Evolutionary conservation across 2,888 invertebrate species (phyloP), one percentile per base, ranked within the genome.

Genomic region (Apodemia duryi): DNA sequence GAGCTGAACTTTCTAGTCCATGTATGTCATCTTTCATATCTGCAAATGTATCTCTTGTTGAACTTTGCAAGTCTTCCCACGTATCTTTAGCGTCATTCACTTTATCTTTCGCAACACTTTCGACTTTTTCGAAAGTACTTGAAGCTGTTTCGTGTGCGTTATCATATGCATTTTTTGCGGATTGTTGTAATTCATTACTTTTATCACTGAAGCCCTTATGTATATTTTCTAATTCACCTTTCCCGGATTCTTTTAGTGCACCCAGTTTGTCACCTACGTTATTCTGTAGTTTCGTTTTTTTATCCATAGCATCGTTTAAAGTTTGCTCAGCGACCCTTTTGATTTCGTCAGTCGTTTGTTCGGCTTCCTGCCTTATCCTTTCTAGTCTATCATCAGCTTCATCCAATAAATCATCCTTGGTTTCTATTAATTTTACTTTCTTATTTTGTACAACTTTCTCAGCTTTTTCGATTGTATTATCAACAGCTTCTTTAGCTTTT

Each of bases 21-120:
- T 84, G 79, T n/a, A 82, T 81, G 67, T 91, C 90, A 68, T 91
- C 90, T 68, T 77, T 84, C 67, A 86, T 79, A 60, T 84, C 86
- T 11, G 90, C 91, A 73, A 77, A 90, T 29, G 91, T 91, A 66
- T 91, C 91, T n/a, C 86, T 75, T 11, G 89, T 82, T 11, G 88
- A 87, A 73, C 88, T 89, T 67, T 90, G 88, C 69, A 89, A 72
- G 70, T 89, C 89, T 65, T 91, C 90, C 85, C 86, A 90, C 4
- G 81, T 82, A 66, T 88, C 84, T 69, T 79, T 83, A 46, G 84
- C 85, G 71, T 85, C 85, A 74, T 73, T 80, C 76, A 84, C 78
- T 82, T 80, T 88, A 71, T 88, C 91, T 87, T 88, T 91, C 72
- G 88, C 83, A 68, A 88, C 81, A 83, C 87, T 86, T 90, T 91